phyloP scores from a whole-genome alignment of 2,797 vertebrate genomes.

The Gymnothorax reevesii region DNA sequence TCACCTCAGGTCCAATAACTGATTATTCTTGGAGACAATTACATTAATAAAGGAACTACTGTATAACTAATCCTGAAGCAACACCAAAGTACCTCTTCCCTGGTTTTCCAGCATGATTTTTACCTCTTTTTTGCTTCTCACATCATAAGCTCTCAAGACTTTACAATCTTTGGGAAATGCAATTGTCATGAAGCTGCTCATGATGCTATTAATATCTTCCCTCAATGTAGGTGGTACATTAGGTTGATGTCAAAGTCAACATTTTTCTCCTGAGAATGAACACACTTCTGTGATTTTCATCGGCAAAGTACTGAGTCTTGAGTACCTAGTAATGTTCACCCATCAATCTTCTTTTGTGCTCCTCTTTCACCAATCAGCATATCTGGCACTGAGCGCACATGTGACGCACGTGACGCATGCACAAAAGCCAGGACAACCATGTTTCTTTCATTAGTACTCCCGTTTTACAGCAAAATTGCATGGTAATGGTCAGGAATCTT shows the following conservation, averaged over 20 bases:
- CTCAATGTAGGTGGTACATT: neutral
- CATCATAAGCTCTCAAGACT: neutral
- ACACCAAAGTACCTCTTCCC: neutral
- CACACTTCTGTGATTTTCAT: neutral
- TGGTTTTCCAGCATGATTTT: neutral
- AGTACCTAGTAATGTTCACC: constrained; percentile 61
- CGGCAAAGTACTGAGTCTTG: constrained; percentile 1
- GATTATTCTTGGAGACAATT: neutral
- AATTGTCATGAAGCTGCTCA: neutral
- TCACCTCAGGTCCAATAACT: constrained; percentile 2
- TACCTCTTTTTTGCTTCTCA: neutral
- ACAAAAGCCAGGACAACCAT: constrained; percentile 73
- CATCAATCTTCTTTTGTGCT: constrained; percentile 61
- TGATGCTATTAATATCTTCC: neutral
- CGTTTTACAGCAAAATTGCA: constrained; percentile 62
- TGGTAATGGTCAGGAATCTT: constrained; percentile 69
- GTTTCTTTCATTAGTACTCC: constrained; percentile 74
- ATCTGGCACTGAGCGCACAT: constrained; percentile 2
- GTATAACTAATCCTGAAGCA: neutral
- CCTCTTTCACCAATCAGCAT: constrained; percentile 40
- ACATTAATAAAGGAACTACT: constrained; percentile 1
- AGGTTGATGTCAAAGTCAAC: neutral
- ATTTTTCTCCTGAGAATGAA: neutral
- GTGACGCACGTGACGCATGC: constrained; percentile 40
- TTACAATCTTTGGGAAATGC: neutral